Evolutionary conservation across 1,140 invertebrate species (phyloP), one percentile per base, ranked within the genome.

Genomic region (Drosophila sproati): DNA sequence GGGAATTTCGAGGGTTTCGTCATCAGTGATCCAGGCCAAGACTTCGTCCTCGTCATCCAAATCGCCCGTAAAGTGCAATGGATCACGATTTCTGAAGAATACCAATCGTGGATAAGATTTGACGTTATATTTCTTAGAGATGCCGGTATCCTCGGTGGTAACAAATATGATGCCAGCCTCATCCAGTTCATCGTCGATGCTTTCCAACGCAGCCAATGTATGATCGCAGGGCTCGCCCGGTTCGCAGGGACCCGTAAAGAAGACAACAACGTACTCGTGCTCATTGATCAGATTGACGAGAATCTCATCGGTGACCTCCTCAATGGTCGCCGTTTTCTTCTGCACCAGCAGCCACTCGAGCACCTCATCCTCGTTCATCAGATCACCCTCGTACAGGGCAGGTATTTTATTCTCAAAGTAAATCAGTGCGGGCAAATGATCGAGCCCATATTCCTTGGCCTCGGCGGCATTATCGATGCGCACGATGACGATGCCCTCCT

Each of bases 371-470:
- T 98, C 97, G 89, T 98, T 97, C 92, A 97, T 95, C 0, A 98
- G 93, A 93, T 98, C 97, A 41, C 97, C 97, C 94, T 98, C 97
- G 91, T 98, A 98, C 47, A 98, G 94, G 5, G 96, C 96, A 3
- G 97, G 97, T 73, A 98, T 98, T 91, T 98, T 97, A 72, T 97
- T 96, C 93, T 98, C 97, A 87, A 98, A 98, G 91, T 98, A 98
- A 8, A 98, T 95, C 3, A 98, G 93, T 1, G 96, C 96, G 2
- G 98, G 97, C 4, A 98, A 93, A 92, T 97, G 96, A 91, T 98
- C 97, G 50, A 98, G 97, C 48, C 97, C 97, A 80, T 96, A 98
- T 93, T 98, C 96, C 92, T 97, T 98, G 6, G 97, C 97, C 93
- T 98, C 97, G 8, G 95, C 96, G 60, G 96, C 95, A 81, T 97